Conservation (phyloP, 2,888 invertebrate species). For the Sinhomidia bicolor region DNA sequence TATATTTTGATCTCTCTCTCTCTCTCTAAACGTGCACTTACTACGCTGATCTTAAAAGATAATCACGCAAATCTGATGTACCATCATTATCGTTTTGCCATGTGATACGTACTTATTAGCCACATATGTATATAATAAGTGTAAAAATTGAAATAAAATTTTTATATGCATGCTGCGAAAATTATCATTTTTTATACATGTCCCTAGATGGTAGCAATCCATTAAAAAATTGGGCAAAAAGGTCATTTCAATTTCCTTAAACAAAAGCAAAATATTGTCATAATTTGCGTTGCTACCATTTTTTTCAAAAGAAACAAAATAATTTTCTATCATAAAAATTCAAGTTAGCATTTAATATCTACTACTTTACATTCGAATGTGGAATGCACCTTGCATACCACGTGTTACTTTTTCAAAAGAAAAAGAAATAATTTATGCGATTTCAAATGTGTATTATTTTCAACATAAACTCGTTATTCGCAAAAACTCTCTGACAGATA, state of each 20-base stretch:
- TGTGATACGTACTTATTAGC: neutral
- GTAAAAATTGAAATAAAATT: neutral
- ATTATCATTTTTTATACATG: neutral
- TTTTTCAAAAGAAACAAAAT: neutral
- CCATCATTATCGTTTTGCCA: neutral
- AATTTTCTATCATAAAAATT: neutral
- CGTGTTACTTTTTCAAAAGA: slow-evolving; percentile 21
- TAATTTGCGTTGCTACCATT: slow-evolving; percentile 16
- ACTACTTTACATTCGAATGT: neutral
- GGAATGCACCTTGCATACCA: slow-evolving; percentile 11
- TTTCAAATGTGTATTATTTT: neutral
- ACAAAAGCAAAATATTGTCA: slow-evolving; percentile 38
- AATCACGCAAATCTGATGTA: neutral
- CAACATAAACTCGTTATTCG: neutral
- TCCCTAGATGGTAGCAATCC: neutral
- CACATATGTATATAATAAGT: neutral
- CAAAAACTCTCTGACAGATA: neutral
- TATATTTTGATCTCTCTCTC: neutral
- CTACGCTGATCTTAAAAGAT: neutral
- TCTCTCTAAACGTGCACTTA: neutral
- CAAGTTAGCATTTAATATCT: slow-evolving; percentile 7
- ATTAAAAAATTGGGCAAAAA: slow-evolving; percentile 52
- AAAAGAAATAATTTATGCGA: no score
- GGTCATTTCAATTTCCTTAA: slow-evolving; percentile 49
- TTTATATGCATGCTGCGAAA: neutral